Evolutionary conservation across 1,140 invertebrate species (phyloP), one percentile per base, ranked within the genome.

Genomic region (Sycophaga agraensis): DNA sequence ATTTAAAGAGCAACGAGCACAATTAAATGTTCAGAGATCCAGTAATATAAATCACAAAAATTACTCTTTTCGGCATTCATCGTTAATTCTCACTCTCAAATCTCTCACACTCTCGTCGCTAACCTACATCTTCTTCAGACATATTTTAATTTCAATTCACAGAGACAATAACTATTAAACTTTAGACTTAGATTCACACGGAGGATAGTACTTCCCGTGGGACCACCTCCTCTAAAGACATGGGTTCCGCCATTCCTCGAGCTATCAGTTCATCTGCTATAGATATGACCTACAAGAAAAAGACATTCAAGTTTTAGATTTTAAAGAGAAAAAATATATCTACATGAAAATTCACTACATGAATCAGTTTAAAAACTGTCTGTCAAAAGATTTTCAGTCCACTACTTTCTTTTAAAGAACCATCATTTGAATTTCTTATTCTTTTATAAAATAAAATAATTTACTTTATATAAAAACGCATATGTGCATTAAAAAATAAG

Each of bases 241-340:
- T 40, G 4, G 56, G 57, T 24, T 78, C 72, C 5, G 78, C 78
- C 5, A 65, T 68, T 19, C 71, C 72, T 55, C 76, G 71, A 0
- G 67, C 64, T 68, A 79, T 26, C 62, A 80, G 70, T 73, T 80
- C 78, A 4, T 80, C 72, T n/a, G 76, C 73, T 21, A 80, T 48
- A 5, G 78, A 80, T 70, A 80, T 73, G 8, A 77, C 66, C 78
- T 80, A 57, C 1, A 66, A 69, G 63, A 4, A 56, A 61, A 34
- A 43, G n/a, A 17, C 19, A 50, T 49, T 46, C 5, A 8, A 34
- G 54, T 21, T 54, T 34, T 22, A 45, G 12, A 45, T 57, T 43
- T 46, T 26, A 28, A 35, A 42, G 45, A 6, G n/a, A n/a, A 6
- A 34, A 51, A 37, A 40, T 31, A 22, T 6, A 11, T 16, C 14